Base-by-base conservation (phyloP, 2,797 vertebrate species). In the Tapirus indicus region DNA sequence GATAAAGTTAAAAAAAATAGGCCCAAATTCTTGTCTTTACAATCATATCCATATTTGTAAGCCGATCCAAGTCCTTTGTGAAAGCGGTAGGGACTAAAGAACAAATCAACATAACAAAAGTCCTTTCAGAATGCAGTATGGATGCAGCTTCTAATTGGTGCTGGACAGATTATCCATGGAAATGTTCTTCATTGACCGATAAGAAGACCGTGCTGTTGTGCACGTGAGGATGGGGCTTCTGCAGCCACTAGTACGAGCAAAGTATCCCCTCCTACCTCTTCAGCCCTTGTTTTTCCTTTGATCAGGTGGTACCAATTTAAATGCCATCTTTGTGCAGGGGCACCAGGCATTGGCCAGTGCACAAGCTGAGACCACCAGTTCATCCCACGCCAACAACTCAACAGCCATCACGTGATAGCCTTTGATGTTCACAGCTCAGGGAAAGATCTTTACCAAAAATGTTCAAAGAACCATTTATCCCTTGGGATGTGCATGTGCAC, bases 1-100 rank as follows among this genome's bases (percentile, higher is more conserved):
- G 29, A 60, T 78, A 66, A 56, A 69, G 44, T 66, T 66, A 35
- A 78, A 74, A 66, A 91, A 75, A 52, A 52, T 52, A 52, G 49
- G 14, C 49, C 49, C 49, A 14, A 14, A 25, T 38, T 58, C 54
- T 52, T n/a, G 32, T 56, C 49, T 79, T 83, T 35, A 44, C 20
- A 72, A 66, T 69, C 32, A 21, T 27, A 25, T 49, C 38, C 12
- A 29, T 41, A 32, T 92, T 54, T 74, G 18, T 11, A 17, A 89
- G 3, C 5, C 5, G 62, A 7, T 3, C 13, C 7, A 44, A 82
- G 23, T 74, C 18, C 69, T 91, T 88, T 74, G 6, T 78, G 68
- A 68, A 92, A 74, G 23, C 64, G 4, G 14, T 9, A 29, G 12
- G 4, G 25, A 71, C 35, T 47, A 95, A 84, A 74, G 12, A 84